Conservation (phyloP, 2,888 invertebrate species). For the Acheta domesticus region DNA sequence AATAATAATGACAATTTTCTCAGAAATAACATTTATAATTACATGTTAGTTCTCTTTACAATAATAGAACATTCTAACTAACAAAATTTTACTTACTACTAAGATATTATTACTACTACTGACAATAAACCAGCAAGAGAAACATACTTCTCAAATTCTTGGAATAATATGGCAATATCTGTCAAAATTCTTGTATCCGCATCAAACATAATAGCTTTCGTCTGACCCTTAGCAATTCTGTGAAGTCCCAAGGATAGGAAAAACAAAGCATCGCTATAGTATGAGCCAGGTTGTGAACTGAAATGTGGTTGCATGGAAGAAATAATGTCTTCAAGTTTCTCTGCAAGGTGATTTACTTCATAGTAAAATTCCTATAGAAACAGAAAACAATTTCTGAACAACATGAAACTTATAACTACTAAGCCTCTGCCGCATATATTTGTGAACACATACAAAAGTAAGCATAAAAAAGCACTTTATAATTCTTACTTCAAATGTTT, state of each 20-base stretch:
- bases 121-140: too few species aligned
- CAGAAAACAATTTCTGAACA: background rate
- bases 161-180: slow-evolving; percentile 63
- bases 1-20: too few species aligned
- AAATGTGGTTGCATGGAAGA: slow-evolving; percentile 67
- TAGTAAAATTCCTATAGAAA: slow-evolving; percentile 54
- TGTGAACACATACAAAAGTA: too few species aligned
- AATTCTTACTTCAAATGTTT: slow-evolving; percentile 49
- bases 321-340: slow-evolving; percentile 60
- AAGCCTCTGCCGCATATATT: too few species aligned
- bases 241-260: slow-evolving; percentile 72
- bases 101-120: too few species aligned
- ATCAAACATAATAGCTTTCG: slow-evolving; percentile 67
- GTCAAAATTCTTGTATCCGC: slow-evolving; percentile 71
- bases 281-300: slow-evolving; percentile 65
- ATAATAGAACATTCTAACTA: too few species aligned
- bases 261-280: slow-evolving; percentile 75
- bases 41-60: too few species aligned
- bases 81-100: too few species aligned
- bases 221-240: slow-evolving; percentile 62
- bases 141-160: slow-evolving; percentile 59
- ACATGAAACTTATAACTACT: background rate
- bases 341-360: slow-evolving; percentile 59
- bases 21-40: too few species aligned
- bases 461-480: background rate